Evolutionary conservation across 2,113 vertebrate species (phyloP).

Genomic region (Grus americana): DNA sequence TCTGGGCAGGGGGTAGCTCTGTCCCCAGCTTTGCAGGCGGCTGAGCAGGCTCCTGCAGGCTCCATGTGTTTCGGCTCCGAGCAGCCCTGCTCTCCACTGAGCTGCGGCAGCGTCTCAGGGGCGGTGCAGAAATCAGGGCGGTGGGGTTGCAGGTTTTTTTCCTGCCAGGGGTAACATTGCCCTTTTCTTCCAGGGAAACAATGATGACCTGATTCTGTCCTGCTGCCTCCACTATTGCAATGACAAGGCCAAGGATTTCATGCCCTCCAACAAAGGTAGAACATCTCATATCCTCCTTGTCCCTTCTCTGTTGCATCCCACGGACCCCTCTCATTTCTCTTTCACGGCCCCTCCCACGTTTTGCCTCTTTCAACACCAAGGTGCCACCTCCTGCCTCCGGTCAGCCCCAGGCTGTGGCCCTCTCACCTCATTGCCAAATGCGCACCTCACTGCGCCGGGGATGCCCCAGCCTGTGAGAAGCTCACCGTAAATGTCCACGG

Average conservation of each 20-base stretch:
- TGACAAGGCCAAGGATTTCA: conserved; percentile 96
- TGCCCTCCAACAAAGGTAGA: conserved; percentile 89
- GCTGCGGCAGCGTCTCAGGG: background rate
- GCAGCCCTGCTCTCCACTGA: background rate
- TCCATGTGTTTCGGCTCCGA: fast-evolving
- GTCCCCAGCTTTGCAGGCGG: background rate
- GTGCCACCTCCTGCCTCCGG: conserved; percentile 43
- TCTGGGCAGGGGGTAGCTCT: background rate
- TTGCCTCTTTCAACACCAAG: conserved; percentile 40
- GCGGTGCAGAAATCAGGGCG: background rate
- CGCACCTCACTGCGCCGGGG: background rate
- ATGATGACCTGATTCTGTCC: conserved; percentile 90
- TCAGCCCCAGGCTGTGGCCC: background rate
- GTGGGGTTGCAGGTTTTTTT: background rate
- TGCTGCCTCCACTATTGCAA: conserved; percentile 95
- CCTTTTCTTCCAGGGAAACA: conserved; percentile 86
- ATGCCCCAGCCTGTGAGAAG: background rate
- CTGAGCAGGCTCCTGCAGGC: background rate
- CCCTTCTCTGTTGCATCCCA: background rate
- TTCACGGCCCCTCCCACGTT: background rate
- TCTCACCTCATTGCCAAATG: background rate
- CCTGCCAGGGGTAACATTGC: background rate
- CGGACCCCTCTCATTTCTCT: background rate
- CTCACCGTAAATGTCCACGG: background rate
- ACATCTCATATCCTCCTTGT: background rate